Conservation (phyloP, 2,113 vertebrate genomes). For the Melospiza melodia region DNA sequence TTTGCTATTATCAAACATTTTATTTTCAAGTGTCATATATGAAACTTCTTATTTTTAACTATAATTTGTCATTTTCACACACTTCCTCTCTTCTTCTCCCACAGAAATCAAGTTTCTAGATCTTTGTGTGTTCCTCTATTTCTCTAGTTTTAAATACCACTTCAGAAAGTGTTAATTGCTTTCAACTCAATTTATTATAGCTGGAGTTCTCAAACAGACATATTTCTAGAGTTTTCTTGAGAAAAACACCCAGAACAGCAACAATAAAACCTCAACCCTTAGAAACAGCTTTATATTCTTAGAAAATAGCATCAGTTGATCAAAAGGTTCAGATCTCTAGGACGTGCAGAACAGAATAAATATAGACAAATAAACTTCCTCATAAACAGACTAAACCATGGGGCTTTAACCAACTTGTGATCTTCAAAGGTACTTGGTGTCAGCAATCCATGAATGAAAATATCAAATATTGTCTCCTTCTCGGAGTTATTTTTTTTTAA, state of each 20-base stretch:
- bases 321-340: neutral
- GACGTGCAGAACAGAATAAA: neutral
- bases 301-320: neutral
- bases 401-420: neutral
- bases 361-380: neutral
- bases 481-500: neutral
- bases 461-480: neutral
- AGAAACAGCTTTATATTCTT: neutral
- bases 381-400: neutral
- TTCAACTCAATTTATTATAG: neutral
- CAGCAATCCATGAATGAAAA: neutral
- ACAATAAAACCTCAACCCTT: neutral
- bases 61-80: neutral
- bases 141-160: neutral
- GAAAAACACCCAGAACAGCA: accelerated
- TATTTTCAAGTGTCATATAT: neutral
- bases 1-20: neutral
- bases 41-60: neutral
- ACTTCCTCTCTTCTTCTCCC: neutral
- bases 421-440: neutral
- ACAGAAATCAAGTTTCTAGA: neutral
- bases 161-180: neutral
- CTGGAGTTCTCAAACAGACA: neutral
- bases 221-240: neutral
- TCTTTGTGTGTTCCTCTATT: neutral